Evolutionary conservation across 1,140 invertebrate genomes (phyloP).

Genomic region (Centruroides sculpturatus): DNA sequence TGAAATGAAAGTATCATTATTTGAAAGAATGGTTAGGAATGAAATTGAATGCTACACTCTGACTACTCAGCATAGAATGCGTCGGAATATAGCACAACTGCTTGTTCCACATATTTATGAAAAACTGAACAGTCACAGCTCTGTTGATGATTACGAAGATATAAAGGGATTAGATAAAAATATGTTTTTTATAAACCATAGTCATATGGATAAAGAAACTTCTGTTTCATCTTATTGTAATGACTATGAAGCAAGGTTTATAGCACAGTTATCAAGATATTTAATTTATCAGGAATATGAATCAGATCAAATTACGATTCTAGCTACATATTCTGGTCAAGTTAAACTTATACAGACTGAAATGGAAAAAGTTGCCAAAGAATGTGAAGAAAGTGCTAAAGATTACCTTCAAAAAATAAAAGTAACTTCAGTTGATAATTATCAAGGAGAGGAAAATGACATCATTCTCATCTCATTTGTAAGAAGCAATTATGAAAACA

Average conservation of each 20-base stretch:
- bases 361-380: constrained; percentile 8
- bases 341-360: constrained; percentile 7
- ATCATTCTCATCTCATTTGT: constrained; percentile 71
- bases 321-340: constrained; percentile 47
- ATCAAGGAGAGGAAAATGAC: constrained; percentile 70
- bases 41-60: background rate
- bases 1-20: constrained; percentile 28
- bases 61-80: constrained; percentile 12
- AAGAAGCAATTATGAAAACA: constrained; percentile 46
- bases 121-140: background rate
- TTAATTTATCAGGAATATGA: constrained; percentile 42
- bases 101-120: constrained; percentile 11
- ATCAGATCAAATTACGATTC: constrained; percentile 43
- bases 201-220: background rate
- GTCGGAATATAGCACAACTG: constrained; percentile 5
- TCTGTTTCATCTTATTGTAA: constrained; percentile 27
- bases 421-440: constrained; percentile 61
- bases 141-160: background rate
- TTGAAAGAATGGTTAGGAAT: constrained; percentile 13
- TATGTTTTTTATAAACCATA: constrained; percentile 5
- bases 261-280: constrained; percentile 41
- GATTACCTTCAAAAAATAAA: background rate
- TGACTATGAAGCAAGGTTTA: constrained; percentile 39
- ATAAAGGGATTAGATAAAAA: background rate
- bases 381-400: background rate